Evolutionary conservation across 2,888 invertebrate species (phyloP).

Genomic region (Thymelicus lineola): DNA sequence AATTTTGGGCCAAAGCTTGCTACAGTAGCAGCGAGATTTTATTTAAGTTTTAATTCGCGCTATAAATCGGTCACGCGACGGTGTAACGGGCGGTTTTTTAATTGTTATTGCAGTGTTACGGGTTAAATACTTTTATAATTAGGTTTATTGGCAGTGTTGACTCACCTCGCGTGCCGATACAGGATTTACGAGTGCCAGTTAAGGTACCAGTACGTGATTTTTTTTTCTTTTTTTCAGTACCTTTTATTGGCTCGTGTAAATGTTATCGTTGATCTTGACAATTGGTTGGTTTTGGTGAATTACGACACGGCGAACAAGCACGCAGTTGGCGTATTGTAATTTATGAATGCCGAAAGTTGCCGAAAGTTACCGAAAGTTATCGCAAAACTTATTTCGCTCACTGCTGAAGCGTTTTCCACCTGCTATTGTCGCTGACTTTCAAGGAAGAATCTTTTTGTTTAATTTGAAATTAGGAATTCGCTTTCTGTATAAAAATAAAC

Average conservation of each 20-base stretch:
- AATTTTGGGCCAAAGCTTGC: slow-evolving; percentile 7
- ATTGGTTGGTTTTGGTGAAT: slow-evolving; percentile 34
- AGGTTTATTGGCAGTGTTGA: slow-evolving; percentile 62
- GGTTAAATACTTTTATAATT: slow-evolving; percentile 64
- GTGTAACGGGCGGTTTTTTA: slow-evolving; percentile 38
- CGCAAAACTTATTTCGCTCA: background rate
- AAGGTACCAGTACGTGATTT: slow-evolving; percentile 5
- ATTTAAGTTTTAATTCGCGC: slow-evolving; percentile 37
- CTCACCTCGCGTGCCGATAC: slow-evolving; percentile 50
- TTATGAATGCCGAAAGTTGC: slow-evolving; percentile 13
- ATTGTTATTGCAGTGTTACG: slow-evolving; percentile 34
- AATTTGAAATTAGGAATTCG: background rate
- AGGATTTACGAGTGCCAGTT: slow-evolving; percentile 39
- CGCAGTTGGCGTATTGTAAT: slow-evolving; percentile 12
- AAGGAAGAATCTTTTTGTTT: background rate
- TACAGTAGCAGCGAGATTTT: slow-evolving; percentile 33
- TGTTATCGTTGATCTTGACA: slow-evolving; percentile 35
- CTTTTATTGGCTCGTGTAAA: slow-evolving; percentile 30
- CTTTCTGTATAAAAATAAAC: too few species aligned
- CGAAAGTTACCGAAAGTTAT: slow-evolving; percentile 8
- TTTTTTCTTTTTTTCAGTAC: slow-evolving; percentile 21
- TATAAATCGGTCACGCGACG: slow-evolving; percentile 35
- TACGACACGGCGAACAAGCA: slow-evolving; percentile 9
- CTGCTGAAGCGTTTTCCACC: background rate
- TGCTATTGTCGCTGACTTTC: background rate